Conservation (phyloP, 2,797 vertebrate species). For the Glyptemys insculpta region DNA sequence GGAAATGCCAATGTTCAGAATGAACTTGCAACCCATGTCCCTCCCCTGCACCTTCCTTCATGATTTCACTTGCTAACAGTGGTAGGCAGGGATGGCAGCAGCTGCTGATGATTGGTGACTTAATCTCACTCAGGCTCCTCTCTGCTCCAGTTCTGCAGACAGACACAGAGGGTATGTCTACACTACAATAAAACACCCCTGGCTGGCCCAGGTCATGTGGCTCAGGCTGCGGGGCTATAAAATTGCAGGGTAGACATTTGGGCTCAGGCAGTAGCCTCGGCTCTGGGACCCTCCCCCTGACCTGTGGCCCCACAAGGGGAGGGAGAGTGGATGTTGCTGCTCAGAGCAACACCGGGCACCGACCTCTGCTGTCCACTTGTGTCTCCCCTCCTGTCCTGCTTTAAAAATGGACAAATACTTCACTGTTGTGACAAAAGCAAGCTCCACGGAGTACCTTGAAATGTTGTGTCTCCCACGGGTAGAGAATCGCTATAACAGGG, state of each 20-base stretch:
- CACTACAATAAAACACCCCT: neutral
- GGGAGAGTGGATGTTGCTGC: neutral
- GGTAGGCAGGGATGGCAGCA: neutral
- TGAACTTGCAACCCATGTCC: slow-evolving; percentile 10
- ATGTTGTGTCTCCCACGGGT: neutral
- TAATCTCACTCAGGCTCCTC: neutral
- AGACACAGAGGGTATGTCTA: neutral
- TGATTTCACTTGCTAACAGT: neutral
- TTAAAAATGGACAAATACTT: neutral
- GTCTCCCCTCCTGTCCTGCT: neutral
- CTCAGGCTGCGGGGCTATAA: neutral
- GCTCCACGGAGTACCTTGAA: neutral
- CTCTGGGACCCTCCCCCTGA: neutral
- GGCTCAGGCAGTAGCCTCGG: neutral
- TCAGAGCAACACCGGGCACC: neutral
- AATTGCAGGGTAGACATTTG: neutral
- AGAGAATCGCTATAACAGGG: neutral
- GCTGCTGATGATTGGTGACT: neutral
- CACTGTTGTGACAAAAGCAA: neutral
- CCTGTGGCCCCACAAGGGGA: neutral
- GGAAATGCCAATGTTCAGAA: slow-evolving; percentile 35
- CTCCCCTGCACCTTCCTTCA: neutral
- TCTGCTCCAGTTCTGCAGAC: neutral
- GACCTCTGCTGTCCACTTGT: neutral
- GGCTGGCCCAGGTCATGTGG: neutral